Conservation (phyloP, 1,140 invertebrate species). For the Cryptotermes secundus region DNA sequence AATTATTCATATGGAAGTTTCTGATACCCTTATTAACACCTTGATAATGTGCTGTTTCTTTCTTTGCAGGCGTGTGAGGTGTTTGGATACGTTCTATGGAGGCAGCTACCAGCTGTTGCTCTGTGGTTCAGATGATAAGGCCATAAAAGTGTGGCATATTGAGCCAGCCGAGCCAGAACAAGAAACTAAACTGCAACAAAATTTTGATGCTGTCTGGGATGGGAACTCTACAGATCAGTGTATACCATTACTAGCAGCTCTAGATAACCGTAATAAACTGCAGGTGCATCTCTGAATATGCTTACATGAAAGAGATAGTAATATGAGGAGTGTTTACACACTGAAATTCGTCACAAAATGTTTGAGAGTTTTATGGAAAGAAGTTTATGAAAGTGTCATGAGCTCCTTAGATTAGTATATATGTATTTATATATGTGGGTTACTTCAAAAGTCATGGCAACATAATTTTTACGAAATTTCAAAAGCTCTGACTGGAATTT, state of each 20-base stretch:
- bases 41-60: background rate
- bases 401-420: no score
- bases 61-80: background rate
- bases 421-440: no score
- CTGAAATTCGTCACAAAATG: no score
- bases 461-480: no score
- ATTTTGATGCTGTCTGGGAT: background rate
- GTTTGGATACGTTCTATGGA: background rate
- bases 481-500: no score
- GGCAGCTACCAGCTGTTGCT: background rate
- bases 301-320: no score
- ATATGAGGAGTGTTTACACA: no score
- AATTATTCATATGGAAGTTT: no score
- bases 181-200: background rate
- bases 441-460: no score
- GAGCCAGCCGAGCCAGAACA: background rate
- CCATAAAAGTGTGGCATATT: background rate
- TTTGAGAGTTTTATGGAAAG: no score
- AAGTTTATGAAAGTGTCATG: no score
- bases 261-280: background rate
- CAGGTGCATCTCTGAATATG: background rate
- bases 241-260: background rate
- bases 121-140: background rate
- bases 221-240: background rate
- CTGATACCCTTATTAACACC: no score